Evolutionary conservation across 1,140 invertebrate genomes (phyloP).

Genomic region (Ooceraea biroi): DNA sequence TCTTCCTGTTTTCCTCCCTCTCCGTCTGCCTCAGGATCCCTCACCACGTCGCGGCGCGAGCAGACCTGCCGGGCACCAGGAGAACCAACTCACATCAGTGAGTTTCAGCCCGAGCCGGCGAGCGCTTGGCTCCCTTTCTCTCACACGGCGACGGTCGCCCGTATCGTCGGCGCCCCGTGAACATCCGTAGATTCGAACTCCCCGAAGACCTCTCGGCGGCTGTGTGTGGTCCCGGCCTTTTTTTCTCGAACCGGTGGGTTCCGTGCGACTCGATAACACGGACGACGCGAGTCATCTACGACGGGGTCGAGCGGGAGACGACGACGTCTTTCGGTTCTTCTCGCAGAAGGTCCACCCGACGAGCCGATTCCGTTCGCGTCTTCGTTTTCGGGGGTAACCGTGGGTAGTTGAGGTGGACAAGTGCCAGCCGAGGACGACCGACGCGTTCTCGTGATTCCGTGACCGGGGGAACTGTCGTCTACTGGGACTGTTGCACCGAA

Average conservation of each 20-base stretch:
- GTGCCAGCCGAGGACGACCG: too few relatives aligned
- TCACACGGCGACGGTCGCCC: background rate
- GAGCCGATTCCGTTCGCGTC: background rate
- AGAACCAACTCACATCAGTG: slow-evolving; percentile 80
- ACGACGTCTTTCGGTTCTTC: background rate
- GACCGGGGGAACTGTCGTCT: background rate
- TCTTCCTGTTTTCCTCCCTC: slow-evolving; percentile 29
- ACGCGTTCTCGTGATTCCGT: slow-evolving; percentile 9
- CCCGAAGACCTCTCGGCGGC: slow-evolving; percentile 65
- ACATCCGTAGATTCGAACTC: slow-evolving; percentile 43
- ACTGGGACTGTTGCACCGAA: background rate
- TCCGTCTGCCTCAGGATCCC: slow-evolving; percentile 28
- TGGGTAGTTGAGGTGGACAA: background rate
- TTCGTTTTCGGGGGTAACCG: background rate
- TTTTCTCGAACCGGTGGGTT: slow-evolving; percentile 3
- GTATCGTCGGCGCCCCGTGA: slow-evolving; percentile 23
- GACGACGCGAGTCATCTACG: slow-evolving; percentile 9
- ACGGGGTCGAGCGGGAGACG: slow-evolving; percentile 3
- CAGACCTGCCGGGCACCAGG: slow-evolving; percentile 63
- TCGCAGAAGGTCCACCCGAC: background rate
- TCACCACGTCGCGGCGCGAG: slow-evolving; percentile 65
- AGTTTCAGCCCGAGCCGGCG: slow-evolving; percentile 81
- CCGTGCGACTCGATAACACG: slow-evolving; percentile 36
- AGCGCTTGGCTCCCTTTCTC: slow-evolving; percentile 66
- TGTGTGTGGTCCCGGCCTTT: slow-evolving; percentile 78